A percentile compares a stretch with the other conserved stretches of the same genome.
Conservation (phyloP, 2,888 invertebrate species). For the Germaria angustata region DNA sequence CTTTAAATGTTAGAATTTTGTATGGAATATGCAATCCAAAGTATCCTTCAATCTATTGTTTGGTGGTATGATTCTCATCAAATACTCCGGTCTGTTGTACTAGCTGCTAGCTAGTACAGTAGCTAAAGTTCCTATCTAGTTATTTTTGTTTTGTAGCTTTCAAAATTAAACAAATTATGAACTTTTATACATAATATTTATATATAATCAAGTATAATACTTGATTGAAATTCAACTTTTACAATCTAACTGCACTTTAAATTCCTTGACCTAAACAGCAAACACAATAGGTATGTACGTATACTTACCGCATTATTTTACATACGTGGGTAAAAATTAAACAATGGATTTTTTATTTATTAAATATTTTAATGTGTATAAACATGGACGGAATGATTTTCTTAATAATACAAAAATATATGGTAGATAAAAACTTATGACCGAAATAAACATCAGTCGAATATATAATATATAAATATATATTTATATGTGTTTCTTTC, state of each 20-base stretch:
- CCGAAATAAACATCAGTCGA: conserved; percentile 41
- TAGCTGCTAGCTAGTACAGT: no score
- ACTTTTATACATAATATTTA: no score
- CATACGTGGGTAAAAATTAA: conserved; percentile 24
- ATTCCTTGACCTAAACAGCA: conserved; percentile 21
- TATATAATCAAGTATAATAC: no score
- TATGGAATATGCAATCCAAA: no score
- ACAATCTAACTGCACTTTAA: neutral
- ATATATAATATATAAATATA: conserved; percentile 23
- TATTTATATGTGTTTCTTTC: neutral
- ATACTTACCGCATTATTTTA: conserved; percentile 1
- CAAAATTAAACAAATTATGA: no score
- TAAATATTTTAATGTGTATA: conserved; percentile 42
- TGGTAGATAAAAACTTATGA: conserved; percentile 30
- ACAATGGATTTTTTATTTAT: conserved; percentile 35
- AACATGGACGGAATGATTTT: conserved; percentile 49
- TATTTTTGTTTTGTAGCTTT: no score
- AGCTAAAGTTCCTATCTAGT: no score
- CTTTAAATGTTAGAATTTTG: no score
- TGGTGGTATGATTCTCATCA: no score
- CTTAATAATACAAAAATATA: conserved; percentile 52
- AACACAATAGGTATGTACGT: conserved; percentile 4
- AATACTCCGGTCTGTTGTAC: no score
- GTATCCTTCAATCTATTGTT: no score
- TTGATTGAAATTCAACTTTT: no score